Evolutionary conservation across 2,113 vertebrate genomes (phyloP).

Genomic region (Hymenochirus boettgeri): DNA sequence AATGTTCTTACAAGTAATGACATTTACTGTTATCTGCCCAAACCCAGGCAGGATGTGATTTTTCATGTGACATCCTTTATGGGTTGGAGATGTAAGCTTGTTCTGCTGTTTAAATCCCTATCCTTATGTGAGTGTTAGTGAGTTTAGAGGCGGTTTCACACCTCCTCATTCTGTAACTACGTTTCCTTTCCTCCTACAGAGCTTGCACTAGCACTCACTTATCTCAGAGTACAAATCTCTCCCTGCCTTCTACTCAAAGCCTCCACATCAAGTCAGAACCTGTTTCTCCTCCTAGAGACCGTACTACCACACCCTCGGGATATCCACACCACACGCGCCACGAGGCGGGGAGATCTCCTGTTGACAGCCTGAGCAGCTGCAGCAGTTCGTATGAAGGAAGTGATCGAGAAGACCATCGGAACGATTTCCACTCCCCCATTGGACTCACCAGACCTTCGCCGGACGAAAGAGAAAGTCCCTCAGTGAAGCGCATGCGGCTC

Average conservation of each 20-base stretch:
- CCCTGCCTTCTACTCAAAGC: slow-evolving; percentile 99
- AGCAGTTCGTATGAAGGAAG: slow-evolving; percentile 97
- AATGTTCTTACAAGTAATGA: not conserved
- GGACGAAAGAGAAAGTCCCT: slow-evolving; percentile 95
- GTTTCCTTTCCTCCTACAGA: slow-evolving; percentile 98
- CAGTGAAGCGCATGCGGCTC: slow-evolving; percentile 94
- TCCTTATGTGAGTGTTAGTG: slow-evolving; percentile 66
- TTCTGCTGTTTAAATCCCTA: slow-evolving; percentile 29
- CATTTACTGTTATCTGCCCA: too few species aligned
- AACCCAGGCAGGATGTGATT: not conserved
- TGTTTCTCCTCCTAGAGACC: slow-evolving; percentile 99
- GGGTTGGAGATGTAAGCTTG: not conserved
- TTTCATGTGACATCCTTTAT: not conserved
- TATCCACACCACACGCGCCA: slow-evolving; percentile 88
- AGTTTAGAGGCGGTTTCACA: slow-evolving; percentile 65
- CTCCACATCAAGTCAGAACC: slow-evolving; percentile 99
- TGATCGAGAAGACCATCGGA: slow-evolving; percentile 93
- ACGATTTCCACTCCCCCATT: slow-evolving; percentile 97
- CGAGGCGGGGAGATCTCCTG: slow-evolving; percentile 94
- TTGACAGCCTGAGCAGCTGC: slow-evolving; percentile 98
- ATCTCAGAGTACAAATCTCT: slow-evolving; percentile 99
- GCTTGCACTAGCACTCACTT: slow-evolving; percentile 99
- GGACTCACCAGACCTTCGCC: slow-evolving; percentile 90
- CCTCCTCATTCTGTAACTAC: slow-evolving; percentile 87
- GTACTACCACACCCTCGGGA: slow-evolving; percentile 91